These are phyloP conservation scores for Lichenostomus cassidix DNA, from an alignment of 2,113 vertebrate species.

Conservation along the genomic window DNA sequence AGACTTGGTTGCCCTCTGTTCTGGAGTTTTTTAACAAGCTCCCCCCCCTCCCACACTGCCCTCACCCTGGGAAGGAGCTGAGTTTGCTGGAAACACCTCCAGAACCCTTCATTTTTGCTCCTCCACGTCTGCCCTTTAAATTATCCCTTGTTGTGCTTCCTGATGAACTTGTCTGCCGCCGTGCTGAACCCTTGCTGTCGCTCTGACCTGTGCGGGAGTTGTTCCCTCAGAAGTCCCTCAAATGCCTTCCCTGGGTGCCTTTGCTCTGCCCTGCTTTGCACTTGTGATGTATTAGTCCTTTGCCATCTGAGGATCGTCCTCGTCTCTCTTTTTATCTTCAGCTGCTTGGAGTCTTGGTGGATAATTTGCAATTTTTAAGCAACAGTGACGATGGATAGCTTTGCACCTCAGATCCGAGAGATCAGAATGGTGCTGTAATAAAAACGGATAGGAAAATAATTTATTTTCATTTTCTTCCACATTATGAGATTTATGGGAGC, in stretches of 20 bases:
- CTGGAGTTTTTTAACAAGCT: not conserved
- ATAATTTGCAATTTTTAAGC: constrained; percentile 10
- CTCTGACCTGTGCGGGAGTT: not conserved
- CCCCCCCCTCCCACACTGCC: accelerated
- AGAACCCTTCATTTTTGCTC: not conserved
- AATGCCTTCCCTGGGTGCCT: not conserved
- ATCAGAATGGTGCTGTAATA: constrained; percentile 12
- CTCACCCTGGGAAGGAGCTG: not conserved
- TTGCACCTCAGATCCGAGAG: not conserved
- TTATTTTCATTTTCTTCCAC: not conserved
- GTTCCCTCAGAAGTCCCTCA: not conserved
- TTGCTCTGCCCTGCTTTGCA: not conserved
- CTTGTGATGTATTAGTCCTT: not conserved
- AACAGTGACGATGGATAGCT: not conserved
- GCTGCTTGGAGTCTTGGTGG: not conserved
- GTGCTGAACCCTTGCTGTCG: not conserved
- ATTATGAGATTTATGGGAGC: constrained; percentile 7
- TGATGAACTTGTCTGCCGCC: not conserved
- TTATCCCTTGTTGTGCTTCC: not conserved
- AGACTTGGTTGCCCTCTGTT: not conserved
- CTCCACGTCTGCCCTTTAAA: not conserved
- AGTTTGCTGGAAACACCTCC: not conserved
- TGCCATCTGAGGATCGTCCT: not conserved
- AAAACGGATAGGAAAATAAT: constrained; percentile 5
- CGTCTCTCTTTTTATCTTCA: not conserved